A percentile compares a stretch with the other conserved stretches of the same genome.
Conservation (phyloP, 2,113 vertebrate species). For the Uria lomvia region DNA sequence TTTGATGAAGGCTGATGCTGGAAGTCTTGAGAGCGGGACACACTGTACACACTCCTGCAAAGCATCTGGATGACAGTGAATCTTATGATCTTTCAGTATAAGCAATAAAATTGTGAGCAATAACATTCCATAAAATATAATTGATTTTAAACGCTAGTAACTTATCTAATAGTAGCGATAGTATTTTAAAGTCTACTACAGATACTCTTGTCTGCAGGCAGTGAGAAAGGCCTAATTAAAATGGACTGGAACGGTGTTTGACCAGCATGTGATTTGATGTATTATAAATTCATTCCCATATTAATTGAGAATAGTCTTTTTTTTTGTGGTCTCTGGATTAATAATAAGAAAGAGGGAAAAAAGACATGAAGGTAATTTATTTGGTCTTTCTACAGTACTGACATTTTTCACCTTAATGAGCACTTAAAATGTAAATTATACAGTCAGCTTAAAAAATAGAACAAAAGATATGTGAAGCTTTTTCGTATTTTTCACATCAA, state of each 20-base stretch:
- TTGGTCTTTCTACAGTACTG: slow-evolving; percentile 32
- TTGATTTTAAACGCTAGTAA: slow-evolving; percentile 25
- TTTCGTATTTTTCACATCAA: slow-evolving; percentile 7
- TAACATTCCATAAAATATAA: neutral
- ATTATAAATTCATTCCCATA: slow-evolving; percentile 36
- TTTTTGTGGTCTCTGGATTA: slow-evolving; percentile 3
- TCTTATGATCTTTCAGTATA: neutral
- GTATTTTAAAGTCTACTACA: neutral
- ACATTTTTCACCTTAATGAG: slow-evolving; percentile 66
- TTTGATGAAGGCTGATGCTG: neutral
- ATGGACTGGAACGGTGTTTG: neutral
- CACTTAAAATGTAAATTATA: slow-evolving; percentile 69
- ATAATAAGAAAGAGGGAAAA: neutral
- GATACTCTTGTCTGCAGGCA: neutral
- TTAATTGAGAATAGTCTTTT: slow-evolving; percentile 22
- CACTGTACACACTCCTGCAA: neutral
- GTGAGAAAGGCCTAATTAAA: slow-evolving; percentile 32
- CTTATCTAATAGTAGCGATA: neutral
- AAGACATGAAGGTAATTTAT: slow-evolving; percentile 49
- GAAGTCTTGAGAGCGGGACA: neutral
- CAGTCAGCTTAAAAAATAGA: slow-evolving; percentile 48
- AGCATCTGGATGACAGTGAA: neutral
- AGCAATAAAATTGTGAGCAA: neutral
- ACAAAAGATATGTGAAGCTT: neutral
- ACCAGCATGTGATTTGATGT: slow-evolving; percentile 29